These are phyloP conservation scores for Thaumetopoea pityocampa DNA, from an alignment of 1,140 invertebrate genomes.

Conservation along the genomic window DNA sequence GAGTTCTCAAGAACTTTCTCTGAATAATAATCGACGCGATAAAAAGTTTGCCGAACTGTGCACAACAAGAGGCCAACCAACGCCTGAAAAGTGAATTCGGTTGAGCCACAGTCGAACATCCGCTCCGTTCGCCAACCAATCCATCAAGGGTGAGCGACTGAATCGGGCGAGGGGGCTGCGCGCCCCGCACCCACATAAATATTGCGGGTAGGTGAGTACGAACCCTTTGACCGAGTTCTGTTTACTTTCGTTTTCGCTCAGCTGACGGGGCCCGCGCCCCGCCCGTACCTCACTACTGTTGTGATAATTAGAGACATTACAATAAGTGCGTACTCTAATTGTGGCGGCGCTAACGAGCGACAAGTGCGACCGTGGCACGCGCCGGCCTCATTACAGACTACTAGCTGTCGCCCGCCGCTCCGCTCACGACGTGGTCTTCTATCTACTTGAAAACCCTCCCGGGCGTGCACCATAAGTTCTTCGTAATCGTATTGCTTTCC, in stretches of 20 bases:
- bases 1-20: constrained; percentile 62
- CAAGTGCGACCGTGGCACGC: constrained; percentile 6
- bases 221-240: constrained; percentile 77
- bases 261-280: constrained; percentile 70
- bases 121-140: constrained; percentile 69
- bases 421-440: no score
- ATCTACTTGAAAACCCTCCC: no score
- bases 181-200: constrained; percentile 72
- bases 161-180: constrained; percentile 55
- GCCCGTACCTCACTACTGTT: constrained; percentile 66
- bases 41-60: constrained; percentile 58
- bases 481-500: no score
- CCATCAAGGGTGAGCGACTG: constrained; percentile 70
- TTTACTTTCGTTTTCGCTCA: constrained; percentile 78
- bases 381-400: constrained; percentile 2
- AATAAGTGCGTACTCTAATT: constrained; percentile 42
- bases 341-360: constrained; percentile 21
- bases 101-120: constrained; percentile 64
- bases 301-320: constrained; percentile 67
- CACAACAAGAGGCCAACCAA: constrained; percentile 61
- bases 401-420: no score
- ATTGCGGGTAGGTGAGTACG: constrained; percentile 74
- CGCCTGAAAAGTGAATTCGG: constrained; percentile 51
- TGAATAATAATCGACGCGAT: constrained; percentile 65
- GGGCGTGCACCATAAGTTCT: no score